These are phyloP conservation scores for Pasiphila rectangulata DNA, from an alignment of 2,888 invertebrate genomes.

Conservation along the genomic window DNA sequence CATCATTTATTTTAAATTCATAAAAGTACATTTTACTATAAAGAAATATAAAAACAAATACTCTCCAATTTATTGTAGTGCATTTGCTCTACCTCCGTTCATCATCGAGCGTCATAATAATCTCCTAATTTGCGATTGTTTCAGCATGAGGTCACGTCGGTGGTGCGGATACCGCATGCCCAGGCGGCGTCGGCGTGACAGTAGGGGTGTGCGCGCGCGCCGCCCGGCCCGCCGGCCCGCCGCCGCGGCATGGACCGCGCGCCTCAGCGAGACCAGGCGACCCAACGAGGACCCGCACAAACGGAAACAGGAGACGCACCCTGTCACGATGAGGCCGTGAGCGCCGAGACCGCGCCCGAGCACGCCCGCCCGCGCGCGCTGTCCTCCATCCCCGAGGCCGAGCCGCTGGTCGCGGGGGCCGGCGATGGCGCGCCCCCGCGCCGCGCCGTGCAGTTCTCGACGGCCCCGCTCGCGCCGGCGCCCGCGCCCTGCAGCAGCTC, in stretches of 20 bases:
- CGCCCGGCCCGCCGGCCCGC: conserved; percentile 68
- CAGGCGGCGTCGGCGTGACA: conserved; percentile 74
- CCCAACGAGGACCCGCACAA: conserved; percentile 74
- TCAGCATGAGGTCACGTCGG: conserved; percentile 79
- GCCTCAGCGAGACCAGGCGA: conserved; percentile 65
- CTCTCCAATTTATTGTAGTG: too few species aligned
- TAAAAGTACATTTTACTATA: too few species aligned
- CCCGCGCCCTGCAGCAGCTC: conserved; percentile 46
- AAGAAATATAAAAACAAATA: too few species aligned
- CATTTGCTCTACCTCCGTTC: too few species aligned
- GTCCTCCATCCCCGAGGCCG: conserved; percentile 66
- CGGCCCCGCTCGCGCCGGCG: conserved; percentile 51
- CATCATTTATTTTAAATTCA: too few species aligned
- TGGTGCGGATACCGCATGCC: conserved; percentile 49
- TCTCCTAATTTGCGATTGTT: conserved; percentile 29
- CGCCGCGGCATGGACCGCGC: conserved; percentile 75
- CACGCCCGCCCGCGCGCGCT: conserved; percentile 63
- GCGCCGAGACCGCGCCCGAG: conserved; percentile 52
- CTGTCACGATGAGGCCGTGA: conserved; percentile 52
- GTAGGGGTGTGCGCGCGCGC: conserved; percentile 73
- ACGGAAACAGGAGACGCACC: conserved; percentile 50
- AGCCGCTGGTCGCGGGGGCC: conserved; percentile 49
- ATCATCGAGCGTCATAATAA: too few species aligned
- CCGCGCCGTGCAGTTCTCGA: too few species aligned
- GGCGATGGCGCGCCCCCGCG: conserved; percentile 21